These are phyloP conservation scores for Lindbergichthys nudifrons DNA, from an alignment of 2,797 vertebrate genomes.

Conservation along the genomic window DNA sequence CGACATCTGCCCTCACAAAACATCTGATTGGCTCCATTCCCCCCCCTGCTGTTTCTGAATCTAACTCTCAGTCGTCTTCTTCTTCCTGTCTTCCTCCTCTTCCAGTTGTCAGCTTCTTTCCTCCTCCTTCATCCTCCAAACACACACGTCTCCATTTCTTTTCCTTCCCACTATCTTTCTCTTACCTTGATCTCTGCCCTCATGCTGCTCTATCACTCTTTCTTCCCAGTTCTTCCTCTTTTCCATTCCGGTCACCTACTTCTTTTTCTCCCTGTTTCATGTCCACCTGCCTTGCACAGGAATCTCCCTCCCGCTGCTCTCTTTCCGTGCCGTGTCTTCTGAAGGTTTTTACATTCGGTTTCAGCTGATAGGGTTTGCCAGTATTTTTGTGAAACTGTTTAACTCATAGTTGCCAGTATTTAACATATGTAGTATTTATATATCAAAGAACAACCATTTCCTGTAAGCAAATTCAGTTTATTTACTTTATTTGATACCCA, in stretches of 20 bases:
- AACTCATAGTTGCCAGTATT: background rate
- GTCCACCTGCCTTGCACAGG: background rate
- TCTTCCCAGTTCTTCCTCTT: background rate
- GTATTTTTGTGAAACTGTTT: background rate
- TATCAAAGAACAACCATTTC: background rate
- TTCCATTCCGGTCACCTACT: background rate
- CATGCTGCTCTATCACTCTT: constrained; percentile 10
- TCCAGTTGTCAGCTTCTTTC: constrained; percentile 2
- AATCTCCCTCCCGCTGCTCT: background rate
- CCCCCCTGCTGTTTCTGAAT: constrained; percentile 11
- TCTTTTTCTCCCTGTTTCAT: constrained; percentile 3
- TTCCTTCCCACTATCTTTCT: background rate
- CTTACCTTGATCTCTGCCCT: constrained; percentile 9
- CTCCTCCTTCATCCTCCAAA: constrained; percentile 3
- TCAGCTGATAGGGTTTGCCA: background rate
- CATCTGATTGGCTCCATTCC: background rate
- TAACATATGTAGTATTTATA: background rate
- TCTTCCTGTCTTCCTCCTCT: background rate
- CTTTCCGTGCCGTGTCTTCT: background rate
- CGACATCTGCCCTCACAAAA: background rate
- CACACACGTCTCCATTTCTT: background rate
- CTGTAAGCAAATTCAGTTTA: background rate
- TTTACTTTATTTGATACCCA: too few relatives aligned
- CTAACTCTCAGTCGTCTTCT: background rate
- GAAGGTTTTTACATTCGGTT: background rate